phyloP scores from a whole-genome alignment of 2,113 vertebrate species.

The Corvus hawaiiensis region DNA sequence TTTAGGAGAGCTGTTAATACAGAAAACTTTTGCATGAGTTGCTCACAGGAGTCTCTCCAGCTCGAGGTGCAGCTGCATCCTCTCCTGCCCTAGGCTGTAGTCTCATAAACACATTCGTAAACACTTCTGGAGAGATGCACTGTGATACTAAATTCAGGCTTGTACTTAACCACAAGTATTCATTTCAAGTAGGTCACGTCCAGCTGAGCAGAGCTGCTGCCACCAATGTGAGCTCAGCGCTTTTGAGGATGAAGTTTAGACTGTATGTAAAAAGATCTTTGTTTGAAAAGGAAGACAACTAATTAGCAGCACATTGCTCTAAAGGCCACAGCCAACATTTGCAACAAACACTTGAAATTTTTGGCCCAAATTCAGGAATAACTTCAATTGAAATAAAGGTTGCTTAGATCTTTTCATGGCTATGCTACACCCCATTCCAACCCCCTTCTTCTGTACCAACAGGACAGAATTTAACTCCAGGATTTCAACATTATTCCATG shows the following conservation, averaged over 20 bases:
- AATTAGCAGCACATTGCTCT: neutral
- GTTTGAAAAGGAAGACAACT: neutral
- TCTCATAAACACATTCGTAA: neutral
- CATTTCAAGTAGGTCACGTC: neutral
- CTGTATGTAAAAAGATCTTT: neutral
- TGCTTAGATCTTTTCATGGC: neutral
- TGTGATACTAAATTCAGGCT: neutral
- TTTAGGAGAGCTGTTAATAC: neutral
- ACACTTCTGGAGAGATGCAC: neutral
- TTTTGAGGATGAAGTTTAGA: neutral
- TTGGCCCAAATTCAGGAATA: neutral
- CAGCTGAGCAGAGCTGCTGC: neutral
- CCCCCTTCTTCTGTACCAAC: neutral
- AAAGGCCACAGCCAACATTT: neutral
- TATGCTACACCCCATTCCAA: accelerated
- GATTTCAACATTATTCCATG: neutral
- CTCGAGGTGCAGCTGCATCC: neutral
- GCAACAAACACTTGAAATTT: neutral
- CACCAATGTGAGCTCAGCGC: neutral
- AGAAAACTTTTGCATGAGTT: neutral
- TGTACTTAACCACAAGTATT: neutral
- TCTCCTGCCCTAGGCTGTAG: neutral
- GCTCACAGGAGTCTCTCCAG: neutral
- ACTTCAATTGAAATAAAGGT: neutral
- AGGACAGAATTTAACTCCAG: neutral